Evolutionary conservation across 2,888 invertebrate genomes (phyloP).

Genomic region (Ochlodes sylvanus): DNA sequence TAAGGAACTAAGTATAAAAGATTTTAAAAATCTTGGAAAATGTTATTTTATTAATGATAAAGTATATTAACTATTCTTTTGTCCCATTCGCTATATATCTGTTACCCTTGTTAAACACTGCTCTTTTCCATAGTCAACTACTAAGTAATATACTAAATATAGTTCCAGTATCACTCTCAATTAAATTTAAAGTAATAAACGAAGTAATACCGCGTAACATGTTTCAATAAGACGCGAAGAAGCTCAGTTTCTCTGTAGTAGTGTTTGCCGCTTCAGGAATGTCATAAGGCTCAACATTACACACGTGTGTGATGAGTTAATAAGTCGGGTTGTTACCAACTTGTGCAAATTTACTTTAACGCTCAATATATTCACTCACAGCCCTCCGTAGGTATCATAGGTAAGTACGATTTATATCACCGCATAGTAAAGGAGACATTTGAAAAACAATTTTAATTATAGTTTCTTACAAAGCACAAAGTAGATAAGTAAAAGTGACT

Average conservation of each 20-base stretch:
- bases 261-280: slow-evolving; percentile 50
- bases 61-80: too few species aligned
- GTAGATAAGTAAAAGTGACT: too few species aligned
- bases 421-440: slow-evolving; percentile 55
- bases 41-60: too few species aligned
- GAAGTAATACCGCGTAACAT: slow-evolving; percentile 13
- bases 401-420: slow-evolving; percentile 78
- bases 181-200: not conserved
- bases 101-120: too few species aligned
- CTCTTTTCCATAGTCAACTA: too few species aligned
- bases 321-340: slow-evolving; percentile 79
- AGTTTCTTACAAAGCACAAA: too few species aligned
- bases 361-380: slow-evolving; percentile 71
- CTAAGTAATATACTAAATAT: too few species aligned
- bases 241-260: not conserved
- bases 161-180: not conserved
- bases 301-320: slow-evolving; percentile 72
- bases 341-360: slow-evolving; percentile 82
- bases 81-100: too few species aligned
- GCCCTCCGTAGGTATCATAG: slow-evolving; percentile 74
- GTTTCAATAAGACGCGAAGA: slow-evolving; percentile 13
- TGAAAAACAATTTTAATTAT: slow-evolving; percentile 41
- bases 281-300: slow-evolving; percentile 61
- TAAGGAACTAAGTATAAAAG: too few species aligned
- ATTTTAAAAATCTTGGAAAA: too few species aligned